A percentile compares a stretch with the other conserved stretches of the same genome.
Conservation (phyloP, 2,113 vertebrate species). For the Megaleporinus macrocephalus region DNA sequence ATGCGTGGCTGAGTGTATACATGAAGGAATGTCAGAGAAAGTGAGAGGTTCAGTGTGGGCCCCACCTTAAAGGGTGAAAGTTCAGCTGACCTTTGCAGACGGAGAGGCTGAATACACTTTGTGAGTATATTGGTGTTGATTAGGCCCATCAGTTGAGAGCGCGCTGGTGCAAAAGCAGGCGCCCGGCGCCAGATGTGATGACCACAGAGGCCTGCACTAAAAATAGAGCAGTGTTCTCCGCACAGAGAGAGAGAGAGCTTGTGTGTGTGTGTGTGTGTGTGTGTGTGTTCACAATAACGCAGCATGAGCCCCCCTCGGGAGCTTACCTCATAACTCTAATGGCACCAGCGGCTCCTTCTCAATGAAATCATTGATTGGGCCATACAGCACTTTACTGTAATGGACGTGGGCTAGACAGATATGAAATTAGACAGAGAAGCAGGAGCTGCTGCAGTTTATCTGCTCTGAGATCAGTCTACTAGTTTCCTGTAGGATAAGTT, state of each 20-base stretch:
- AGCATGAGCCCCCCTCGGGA: conserved; percentile 62
- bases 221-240: conserved; percentile 81
- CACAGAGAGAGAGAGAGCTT: conserved; percentile 66
- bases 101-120: conserved; percentile 29
- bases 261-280: conserved; percentile 65
- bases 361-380: conserved; percentile 80
- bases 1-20: not conserved
- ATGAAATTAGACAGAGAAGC: conserved; percentile 25
- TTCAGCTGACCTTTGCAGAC: conserved; percentile 17
- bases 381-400: conserved; percentile 55
- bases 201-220: conserved; percentile 80
- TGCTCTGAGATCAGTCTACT: not conserved
- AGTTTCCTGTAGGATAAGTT: not conserved
- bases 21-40: not conserved
- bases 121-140: conserved; percentile 67
- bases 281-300: conserved; percentile 53
- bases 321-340: conserved; percentile 80
- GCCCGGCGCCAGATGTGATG: conserved; percentile 82
- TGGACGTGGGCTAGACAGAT: conserved; percentile 42
- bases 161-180: conserved; percentile 58
- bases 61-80: conserved; percentile 17
- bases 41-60: conserved; percentile 14
- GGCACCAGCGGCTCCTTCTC: conserved; percentile 73
- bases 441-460: not conserved
- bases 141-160: conserved; percentile 62